A percentile compares a stretch with the other conserved stretches of the same genome.
phyloP scores from a whole-genome alignment of 1,140 invertebrate species.

The Drosophila ohnishii region DNA sequence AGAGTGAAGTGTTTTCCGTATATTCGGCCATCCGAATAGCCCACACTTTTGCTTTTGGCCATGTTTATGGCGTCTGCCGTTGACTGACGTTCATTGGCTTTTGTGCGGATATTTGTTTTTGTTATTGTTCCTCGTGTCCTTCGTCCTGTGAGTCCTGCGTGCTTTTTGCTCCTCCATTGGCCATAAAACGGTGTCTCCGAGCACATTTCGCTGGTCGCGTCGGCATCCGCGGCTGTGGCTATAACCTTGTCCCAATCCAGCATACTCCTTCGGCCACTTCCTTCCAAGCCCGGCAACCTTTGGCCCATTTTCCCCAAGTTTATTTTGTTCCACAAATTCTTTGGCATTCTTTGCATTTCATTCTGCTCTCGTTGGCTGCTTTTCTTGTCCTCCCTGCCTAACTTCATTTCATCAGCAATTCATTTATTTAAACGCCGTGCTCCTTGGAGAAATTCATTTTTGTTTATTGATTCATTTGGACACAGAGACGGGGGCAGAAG shows the following conservation, averaged over 20 bases:
- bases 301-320: conserved; percentile 54
- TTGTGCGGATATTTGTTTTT: conserved; percentile 70
- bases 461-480: conserved; percentile 62
- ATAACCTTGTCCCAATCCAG: conserved; percentile 54
- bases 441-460: conserved; percentile 38
- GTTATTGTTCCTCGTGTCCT: conserved; percentile 68
- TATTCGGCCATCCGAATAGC: neutral
- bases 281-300: conserved; percentile 12
- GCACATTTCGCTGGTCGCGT: conserved; percentile 62
- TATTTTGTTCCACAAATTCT: conserved; percentile 73
- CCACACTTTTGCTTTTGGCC: conserved; percentile 27
- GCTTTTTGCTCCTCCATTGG: conserved; percentile 24
- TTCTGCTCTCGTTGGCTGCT: conserved; percentile 25
- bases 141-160: conserved; percentile 17
- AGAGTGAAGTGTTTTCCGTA: conserved; percentile 2
- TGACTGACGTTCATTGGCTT: conserved; percentile 72
- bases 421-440: conserved; percentile 68
- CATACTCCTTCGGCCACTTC: conserved; percentile 18
- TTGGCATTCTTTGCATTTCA: conserved; percentile 44
- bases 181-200: conserved; percentile 71
- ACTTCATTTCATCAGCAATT: conserved; percentile 72
- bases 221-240: conserved; percentile 49
- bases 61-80: conserved; percentile 38
- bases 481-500: neutral
- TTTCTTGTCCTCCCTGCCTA: conserved; percentile 30